A percentile compares a stretch with the other conserved stretches of the same genome.
phyloP scores from a whole-genome alignment of 2,113 vertebrate species.

The Brachionichthys hirsutus region DNA sequence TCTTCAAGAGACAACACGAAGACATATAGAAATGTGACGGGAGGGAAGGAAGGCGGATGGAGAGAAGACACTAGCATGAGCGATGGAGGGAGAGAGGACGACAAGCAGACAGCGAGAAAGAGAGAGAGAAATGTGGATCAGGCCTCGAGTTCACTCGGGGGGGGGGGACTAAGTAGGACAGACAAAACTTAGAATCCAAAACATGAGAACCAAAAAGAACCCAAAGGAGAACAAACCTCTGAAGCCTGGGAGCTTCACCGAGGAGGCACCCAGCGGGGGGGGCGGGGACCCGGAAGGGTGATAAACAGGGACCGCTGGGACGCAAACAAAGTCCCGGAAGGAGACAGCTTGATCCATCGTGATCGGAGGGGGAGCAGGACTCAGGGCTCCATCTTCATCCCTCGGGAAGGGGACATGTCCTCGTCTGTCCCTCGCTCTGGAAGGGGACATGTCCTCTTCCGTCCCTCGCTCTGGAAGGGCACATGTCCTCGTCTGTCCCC shows the following conservation, averaged over 20 bases:
- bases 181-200: constrained; percentile 62
- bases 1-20: too few relatives aligned
- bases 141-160: constrained; percentile 68
- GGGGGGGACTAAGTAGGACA: constrained; percentile 73
- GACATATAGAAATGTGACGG: too few relatives aligned
- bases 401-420: constrained; percentile 14
- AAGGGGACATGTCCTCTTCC: too few relatives aligned
- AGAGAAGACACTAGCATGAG: constrained; percentile 64
- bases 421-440: constrained; percentile 7
- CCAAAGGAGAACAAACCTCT: constrained; percentile 50
- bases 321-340: constrained; percentile 37
- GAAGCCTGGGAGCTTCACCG: constrained; percentile 44
- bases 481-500: constrained; percentile 1
- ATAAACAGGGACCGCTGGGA: constrained; percentile 32
- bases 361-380: background rate
- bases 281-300: constrained; percentile 24
- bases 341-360: constrained; percentile 34
- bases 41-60: constrained; percentile 39
- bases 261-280: constrained; percentile 14
- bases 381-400: background rate
- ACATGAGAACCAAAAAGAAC: constrained; percentile 61
- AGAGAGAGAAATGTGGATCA: constrained; percentile 65
- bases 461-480: constrained; percentile 4
- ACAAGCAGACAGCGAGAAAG: constrained; percentile 11
- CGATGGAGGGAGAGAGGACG: constrained; percentile 22